Percentiles rank a stretch among this genome's conserved stretches.
phyloP scores from a whole-genome alignment of 2,888 invertebrate species.

The Philereme transversata region DNA sequence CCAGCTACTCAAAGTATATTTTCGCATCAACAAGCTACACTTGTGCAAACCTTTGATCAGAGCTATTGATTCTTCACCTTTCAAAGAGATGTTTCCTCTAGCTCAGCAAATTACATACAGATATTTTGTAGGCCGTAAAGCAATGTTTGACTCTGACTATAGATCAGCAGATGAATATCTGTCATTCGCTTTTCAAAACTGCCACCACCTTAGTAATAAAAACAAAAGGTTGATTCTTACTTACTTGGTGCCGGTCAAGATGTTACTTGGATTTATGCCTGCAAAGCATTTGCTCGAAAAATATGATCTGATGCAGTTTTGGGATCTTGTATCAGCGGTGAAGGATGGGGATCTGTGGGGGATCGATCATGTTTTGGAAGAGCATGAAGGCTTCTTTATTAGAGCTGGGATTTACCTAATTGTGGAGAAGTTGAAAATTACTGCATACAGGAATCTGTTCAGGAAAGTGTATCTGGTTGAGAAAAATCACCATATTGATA shows the following conservation, averaged over 20 bases:
- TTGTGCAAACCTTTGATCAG: constrained; percentile 97
- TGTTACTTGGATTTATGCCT: constrained; percentile 98
- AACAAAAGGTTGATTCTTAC: constrained; percentile 97
- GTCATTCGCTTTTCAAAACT: constrained; percentile 96
- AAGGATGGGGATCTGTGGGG: constrained; percentile 94
- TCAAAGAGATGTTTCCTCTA: constrained; percentile 94
- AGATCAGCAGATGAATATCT: constrained; percentile 96
- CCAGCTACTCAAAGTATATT: constrained; percentile 97
- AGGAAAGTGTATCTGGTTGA: constrained; percentile 93
- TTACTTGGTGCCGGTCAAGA: constrained; percentile 98
- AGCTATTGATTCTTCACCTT: constrained; percentile 96
- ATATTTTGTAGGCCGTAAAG: constrained; percentile 98
- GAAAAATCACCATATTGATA: constrained; percentile 94
- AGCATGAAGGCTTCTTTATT: constrained; percentile 96
- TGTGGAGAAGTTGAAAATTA: constrained; percentile 97
- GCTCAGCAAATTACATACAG: constrained; percentile 98
- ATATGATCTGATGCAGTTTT: constrained; percentile 95
- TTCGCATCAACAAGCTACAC: constrained; percentile 95
- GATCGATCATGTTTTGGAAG: constrained; percentile 92
- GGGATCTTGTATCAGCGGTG: constrained; percentile 94
- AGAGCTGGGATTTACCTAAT: constrained; percentile 98
- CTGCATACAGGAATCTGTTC: constrained; percentile 97
- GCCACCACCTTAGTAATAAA: constrained; percentile 90
- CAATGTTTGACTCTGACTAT: constrained; percentile 99
- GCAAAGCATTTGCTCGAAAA: constrained; percentile 90